Evolutionary conservation across 2,113 vertebrate species (phyloP).

Genomic region (Thymallus thymallus): DNA sequence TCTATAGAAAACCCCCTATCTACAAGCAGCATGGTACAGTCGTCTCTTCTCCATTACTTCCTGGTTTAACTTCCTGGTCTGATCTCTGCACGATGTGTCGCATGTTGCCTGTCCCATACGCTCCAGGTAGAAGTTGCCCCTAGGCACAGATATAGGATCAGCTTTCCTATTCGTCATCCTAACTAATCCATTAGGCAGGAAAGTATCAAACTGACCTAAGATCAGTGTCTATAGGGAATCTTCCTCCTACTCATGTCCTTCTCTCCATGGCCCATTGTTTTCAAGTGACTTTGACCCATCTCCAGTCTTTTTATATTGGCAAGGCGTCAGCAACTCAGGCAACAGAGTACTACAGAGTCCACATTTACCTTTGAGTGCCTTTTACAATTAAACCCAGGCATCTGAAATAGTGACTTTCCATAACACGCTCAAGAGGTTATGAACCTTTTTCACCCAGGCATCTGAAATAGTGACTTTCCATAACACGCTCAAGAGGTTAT

Average conservation of each 20-base stretch:
- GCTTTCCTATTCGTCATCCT: neutral
- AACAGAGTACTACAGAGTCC: neutral
- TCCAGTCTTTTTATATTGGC: neutral
- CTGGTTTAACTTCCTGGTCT: constrained; percentile 43
- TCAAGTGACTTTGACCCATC: neutral
- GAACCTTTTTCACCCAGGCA: too few relatives aligned
- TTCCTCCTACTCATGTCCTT: neutral
- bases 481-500: too few relatives aligned
- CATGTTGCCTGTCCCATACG: constrained; percentile 51
- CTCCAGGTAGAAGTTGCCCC: too few relatives aligned
- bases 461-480: too few relatives aligned
- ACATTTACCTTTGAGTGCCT: too few relatives aligned
- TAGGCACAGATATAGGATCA: neutral
- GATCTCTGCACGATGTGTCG: constrained; percentile 65
- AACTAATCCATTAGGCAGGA: neutral
- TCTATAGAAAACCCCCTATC: constrained; percentile 99
- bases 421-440: too few relatives aligned
- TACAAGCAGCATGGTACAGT: constrained; percentile 98
- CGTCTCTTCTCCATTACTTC: constrained; percentile 65
- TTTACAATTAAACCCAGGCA: too few relatives aligned
- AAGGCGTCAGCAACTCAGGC: neutral
- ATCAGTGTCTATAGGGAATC: neutral
- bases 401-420: too few relatives aligned
- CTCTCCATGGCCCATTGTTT: neutral
- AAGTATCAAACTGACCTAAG: neutral